phyloP scores from a whole-genome alignment of 2,113 vertebrate species.

The Cyanoramphus novaezelandiae region DNA sequence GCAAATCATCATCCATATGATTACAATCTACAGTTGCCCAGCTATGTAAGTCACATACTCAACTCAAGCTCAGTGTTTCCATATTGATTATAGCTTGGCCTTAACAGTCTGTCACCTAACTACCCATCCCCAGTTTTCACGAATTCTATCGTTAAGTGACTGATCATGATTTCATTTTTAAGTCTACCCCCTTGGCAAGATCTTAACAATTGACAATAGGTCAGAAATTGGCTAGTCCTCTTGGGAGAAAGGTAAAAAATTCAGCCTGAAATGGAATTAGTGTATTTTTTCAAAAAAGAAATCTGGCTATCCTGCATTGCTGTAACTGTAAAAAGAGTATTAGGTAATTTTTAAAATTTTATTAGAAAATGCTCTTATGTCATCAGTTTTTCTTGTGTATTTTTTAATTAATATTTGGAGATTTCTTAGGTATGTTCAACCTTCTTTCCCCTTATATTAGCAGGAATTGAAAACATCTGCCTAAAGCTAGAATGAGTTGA shows the following conservation, averaged over 20 bases:
- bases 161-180: slow-evolving; percentile 12
- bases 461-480: neutral
- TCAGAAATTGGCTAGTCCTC: neutral
- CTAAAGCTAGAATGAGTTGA: neutral
- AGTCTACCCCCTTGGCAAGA: neutral
- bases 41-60: neutral
- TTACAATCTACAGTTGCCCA: neutral
- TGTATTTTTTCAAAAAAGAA: neutral
- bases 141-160: neutral
- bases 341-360: neutral
- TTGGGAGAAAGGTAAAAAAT: neutral
- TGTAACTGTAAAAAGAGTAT: neutral
- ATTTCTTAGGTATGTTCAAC: neutral
- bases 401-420: neutral
- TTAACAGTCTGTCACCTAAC: slow-evolving; percentile 10
- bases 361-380: neutral
- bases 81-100: slow-evolving; percentile 13
- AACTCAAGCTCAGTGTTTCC: neutral
- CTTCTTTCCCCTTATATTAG: neutral
- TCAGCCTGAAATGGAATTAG: neutral
- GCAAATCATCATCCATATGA: neutral
- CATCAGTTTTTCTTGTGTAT: neutral
- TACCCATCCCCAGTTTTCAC: neutral
- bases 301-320: neutral
- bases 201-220: neutral